These are phyloP conservation scores for Zaprionus davidi DNA, from an alignment of 1,140 invertebrate species.

Conservation along the genomic window DNA sequence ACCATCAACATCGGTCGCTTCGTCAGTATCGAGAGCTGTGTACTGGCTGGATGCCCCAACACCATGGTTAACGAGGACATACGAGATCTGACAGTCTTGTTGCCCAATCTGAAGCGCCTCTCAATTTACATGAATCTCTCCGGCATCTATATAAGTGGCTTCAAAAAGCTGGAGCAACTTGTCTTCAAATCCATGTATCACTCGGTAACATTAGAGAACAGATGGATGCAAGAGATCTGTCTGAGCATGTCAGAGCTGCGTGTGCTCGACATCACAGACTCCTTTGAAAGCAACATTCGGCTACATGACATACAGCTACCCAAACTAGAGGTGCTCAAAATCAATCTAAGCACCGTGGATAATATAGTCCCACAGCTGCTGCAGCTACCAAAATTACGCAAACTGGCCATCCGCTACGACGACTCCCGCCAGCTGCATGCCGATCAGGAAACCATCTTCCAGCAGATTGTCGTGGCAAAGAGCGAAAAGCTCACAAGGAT, in stretches of 20 bases:
- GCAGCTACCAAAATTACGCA: slow-evolving; percentile 62
- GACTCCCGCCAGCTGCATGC: slow-evolving; percentile 64
- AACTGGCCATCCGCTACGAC: slow-evolving; percentile 60
- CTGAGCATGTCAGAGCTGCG: slow-evolving; percentile 49
- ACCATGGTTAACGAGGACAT: slow-evolving; percentile 63
- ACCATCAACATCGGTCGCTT: slow-evolving; percentile 60
- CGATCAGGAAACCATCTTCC: slow-evolving; percentile 71
- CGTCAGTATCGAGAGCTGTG: slow-evolving; percentile 53
- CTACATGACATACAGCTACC: slow-evolving; percentile 64
- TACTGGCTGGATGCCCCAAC: slow-evolving; percentile 54
- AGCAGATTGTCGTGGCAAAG: slow-evolving; percentile 69
- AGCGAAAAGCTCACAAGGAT: slow-evolving; percentile 64
- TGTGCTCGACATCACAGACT: slow-evolving; percentile 67
- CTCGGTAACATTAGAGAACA: slow-evolving; percentile 61
- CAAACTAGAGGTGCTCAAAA: slow-evolving; percentile 66
- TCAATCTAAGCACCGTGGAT: slow-evolving; percentile 66
- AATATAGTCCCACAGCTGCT: slow-evolving; percentile 55
- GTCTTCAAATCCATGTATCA: slow-evolving; percentile 69
- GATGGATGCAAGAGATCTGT: slow-evolving; percentile 66
- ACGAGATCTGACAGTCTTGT: slow-evolving; percentile 51
- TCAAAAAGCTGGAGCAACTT: slow-evolving; percentile 63
- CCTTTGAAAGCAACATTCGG: slow-evolving; percentile 59
- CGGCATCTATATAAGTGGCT: slow-evolving; percentile 50
- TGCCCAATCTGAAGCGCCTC: slow-evolving; percentile 64
- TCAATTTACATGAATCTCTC: slow-evolving; percentile 71